A percentile compares a stretch with the other conserved stretches of the same genome.
Evolutionary conservation across 2,888 invertebrate species (phyloP).

Genomic region (Euclidia mi): DNA sequence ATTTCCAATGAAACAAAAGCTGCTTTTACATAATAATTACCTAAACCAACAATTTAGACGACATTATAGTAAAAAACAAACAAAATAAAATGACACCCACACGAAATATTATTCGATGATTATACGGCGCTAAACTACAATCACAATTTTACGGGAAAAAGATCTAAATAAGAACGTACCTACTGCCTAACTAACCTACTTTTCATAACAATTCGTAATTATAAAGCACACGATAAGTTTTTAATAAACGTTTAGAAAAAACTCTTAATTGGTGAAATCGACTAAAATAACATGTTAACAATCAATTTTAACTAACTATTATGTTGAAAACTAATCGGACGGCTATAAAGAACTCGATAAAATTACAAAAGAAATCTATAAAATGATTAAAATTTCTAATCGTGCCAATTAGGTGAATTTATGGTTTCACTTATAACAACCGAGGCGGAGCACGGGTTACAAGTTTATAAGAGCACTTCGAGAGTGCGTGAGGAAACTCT

Average conservation of each 20-base stretch:
- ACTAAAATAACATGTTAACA: constrained; percentile 82
- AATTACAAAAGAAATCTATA: constrained; percentile 88
- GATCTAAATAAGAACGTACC: constrained; percentile 31
- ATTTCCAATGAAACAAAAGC: constrained; percentile 29
- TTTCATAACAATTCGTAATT: constrained; percentile 62
- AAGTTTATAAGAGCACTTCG: constrained; percentile 42
- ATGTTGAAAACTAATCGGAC: constrained; percentile 81
- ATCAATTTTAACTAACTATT: constrained; percentile 84
- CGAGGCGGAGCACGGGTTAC: constrained; percentile 49
- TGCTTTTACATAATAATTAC: constrained; percentile 34
- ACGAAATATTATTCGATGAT: constrained; percentile 43
- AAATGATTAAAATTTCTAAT: constrained; percentile 88
- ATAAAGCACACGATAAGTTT: constrained; percentile 59
- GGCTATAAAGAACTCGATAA: constrained; percentile 84
- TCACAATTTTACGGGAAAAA: constrained; percentile 33
- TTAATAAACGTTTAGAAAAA: constrained; percentile 54
- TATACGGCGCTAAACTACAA: constrained; percentile 44
- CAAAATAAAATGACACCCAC: constrained; percentile 39
- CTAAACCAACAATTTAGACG: constrained; percentile 20
- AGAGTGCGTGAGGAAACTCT: constrained; percentile 48
- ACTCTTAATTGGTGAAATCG: constrained; percentile 81
- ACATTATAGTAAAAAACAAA: constrained; percentile 33
- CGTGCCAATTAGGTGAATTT: constrained; percentile 86
- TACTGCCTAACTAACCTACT: constrained; percentile 52
- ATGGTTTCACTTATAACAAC: constrained; percentile 72